A percentile compares a stretch with the other conserved stretches of the same genome.
phyloP scores from a whole-genome alignment of 1,140 invertebrate species.

The Lucilia sericata region DNA sequence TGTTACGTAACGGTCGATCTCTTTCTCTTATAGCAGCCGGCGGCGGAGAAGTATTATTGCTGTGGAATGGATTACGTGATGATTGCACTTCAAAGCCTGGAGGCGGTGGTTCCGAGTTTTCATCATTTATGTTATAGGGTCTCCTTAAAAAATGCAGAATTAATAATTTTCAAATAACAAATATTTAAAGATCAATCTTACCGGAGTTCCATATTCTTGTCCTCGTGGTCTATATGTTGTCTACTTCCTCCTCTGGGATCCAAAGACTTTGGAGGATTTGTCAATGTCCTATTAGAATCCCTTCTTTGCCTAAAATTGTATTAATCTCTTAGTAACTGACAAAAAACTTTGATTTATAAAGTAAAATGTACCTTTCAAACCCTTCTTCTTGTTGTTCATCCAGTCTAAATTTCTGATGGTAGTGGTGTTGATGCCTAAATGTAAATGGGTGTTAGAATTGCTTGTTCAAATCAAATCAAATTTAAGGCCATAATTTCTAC shows the following conservation, averaged over 20 bases:
- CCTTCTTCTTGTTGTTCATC: slow-evolving; percentile 33
- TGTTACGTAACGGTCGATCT: neutral
- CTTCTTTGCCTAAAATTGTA: neutral
- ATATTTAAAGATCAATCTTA: neutral
- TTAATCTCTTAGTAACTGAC: neutral
- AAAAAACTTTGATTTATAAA: neutral
- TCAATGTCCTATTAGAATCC: neutral
- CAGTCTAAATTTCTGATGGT: neutral
- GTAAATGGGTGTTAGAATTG: neutral
- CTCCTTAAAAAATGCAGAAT: neutral
- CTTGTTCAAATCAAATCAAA: too few relatives aligned
- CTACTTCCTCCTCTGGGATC: slow-evolving; percentile 8
- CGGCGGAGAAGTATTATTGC: neutral
- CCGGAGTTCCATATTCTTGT: slow-evolving; percentile 25
- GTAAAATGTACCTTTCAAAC: slow-evolving; percentile 12
- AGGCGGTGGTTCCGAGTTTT: slow-evolving; percentile 69
- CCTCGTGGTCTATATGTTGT: slow-evolving; percentile 19
- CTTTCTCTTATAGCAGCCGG: neutral
- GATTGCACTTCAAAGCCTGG: slow-evolving; percentile 68
- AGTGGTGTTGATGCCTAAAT: slow-evolving; percentile 30
- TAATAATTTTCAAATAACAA: neutral
- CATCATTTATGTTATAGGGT: slow-evolving; percentile 50
- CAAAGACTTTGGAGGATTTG: slow-evolving; percentile 6
- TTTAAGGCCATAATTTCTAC: neutral
- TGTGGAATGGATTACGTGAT: slow-evolving; percentile 39